These are phyloP conservation scores for Drosophila dunni DNA, from an alignment of 1,140 invertebrate genomes.

Conservation along the genomic window DNA sequence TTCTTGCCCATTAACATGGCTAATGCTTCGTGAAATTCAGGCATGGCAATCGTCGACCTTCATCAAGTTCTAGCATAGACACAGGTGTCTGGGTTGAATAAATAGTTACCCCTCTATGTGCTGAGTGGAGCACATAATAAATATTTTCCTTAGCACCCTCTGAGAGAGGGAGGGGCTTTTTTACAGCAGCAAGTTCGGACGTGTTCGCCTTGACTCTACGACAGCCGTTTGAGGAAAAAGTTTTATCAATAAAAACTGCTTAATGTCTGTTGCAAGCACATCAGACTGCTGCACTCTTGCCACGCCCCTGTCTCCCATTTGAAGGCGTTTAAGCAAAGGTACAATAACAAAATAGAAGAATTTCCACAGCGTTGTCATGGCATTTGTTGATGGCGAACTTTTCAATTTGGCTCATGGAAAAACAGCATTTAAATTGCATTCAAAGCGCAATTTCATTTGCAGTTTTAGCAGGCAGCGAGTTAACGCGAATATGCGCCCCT, in stretches of 20 bases:
- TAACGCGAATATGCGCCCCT: conserved; percentile 7
- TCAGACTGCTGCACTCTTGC: conserved; percentile 41
- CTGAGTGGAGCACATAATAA: conserved; percentile 3
- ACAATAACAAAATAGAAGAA: conserved; percentile 6
- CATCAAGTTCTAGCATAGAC: not conserved
- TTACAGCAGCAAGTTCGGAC: conserved; percentile 13
- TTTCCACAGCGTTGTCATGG: conserved; percentile 56
- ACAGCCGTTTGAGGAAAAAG: conserved; percentile 46
- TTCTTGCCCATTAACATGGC: not conserved
- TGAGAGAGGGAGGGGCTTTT: not conserved
- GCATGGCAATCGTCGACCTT: not conserved
- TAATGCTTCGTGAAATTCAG: conserved; percentile 1
- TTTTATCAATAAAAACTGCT: conserved; percentile 77
- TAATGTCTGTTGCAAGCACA: conserved; percentile 51
- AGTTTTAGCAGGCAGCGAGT: conserved; percentile 10
- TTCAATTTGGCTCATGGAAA: conserved; percentile 24
- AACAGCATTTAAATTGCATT: conserved; percentile 62
- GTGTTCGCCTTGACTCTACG: conserved; percentile 61
- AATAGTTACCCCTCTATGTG: not conserved
- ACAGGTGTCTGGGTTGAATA: conserved; percentile 6
- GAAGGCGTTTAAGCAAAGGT: not conserved
- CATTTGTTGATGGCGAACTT: conserved; percentile 43
- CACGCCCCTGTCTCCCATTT: conserved; percentile 13
- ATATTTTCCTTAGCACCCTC: not conserved
- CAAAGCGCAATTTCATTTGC: conserved; percentile 63